These are phyloP conservation scores for Trilocha varians DNA, from an alignment of 2,888 invertebrate genomes.

Conservation along the genomic window DNA sequence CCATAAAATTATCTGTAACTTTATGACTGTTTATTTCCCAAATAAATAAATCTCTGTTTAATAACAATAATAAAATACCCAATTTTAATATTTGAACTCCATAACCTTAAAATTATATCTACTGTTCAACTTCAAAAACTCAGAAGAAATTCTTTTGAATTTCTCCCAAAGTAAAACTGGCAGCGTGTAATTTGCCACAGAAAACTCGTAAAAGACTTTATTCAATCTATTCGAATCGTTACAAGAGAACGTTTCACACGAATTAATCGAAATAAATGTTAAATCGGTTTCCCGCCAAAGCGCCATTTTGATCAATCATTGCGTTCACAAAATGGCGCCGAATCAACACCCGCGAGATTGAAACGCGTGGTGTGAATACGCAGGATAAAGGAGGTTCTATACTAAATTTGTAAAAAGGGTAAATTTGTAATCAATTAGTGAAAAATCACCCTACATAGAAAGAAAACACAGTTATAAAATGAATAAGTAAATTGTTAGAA, in stretches of 20 bases:
- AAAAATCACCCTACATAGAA: no score
- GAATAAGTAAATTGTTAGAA: no score
- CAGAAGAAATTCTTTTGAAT: no score
- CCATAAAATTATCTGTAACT: no score
- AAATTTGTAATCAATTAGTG: no score
- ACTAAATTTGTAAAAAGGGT: not conserved
- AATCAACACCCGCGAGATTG: slow-evolving; percentile 55
- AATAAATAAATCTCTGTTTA: no score
- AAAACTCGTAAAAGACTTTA: not conserved
- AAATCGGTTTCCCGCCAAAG: slow-evolving; percentile 25
- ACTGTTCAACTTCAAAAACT: not conserved
- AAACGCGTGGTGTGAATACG: slow-evolving; percentile 59
- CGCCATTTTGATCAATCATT: slow-evolving; percentile 46
- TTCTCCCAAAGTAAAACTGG: not conserved
- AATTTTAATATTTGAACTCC: no score
- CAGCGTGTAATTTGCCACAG: not conserved
- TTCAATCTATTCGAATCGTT: slow-evolving; percentile 6
- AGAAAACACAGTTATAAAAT: no score
- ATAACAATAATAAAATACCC: no score
- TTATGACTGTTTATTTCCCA: no score
- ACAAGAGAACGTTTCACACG: slow-evolving; percentile 3
- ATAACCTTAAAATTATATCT: no score
- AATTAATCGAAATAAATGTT: slow-evolving; percentile 15
- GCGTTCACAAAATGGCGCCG: slow-evolving; percentile 37
- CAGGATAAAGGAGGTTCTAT: slow-evolving; percentile 26